A percentile compares a stretch with the other conserved stretches of the same genome.
Evolutionary conservation across 2,113 vertebrate species (phyloP).

Genomic region (Sisor rabdophorus): DNA sequence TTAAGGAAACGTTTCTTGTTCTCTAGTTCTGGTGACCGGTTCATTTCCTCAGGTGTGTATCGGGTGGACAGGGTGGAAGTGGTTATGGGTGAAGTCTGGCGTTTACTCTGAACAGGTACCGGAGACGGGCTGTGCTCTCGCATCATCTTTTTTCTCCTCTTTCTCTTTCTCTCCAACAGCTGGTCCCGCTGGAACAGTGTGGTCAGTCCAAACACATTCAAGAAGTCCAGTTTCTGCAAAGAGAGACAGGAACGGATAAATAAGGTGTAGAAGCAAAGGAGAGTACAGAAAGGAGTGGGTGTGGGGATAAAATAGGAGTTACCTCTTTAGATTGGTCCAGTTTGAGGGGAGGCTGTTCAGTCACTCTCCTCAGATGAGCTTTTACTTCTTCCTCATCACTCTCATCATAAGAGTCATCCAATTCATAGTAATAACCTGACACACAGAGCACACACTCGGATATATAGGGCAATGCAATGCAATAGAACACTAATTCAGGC

Average conservation of each 20-base stretch:
- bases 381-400: constrained; percentile 95
- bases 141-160: constrained; percentile 89
- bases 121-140: constrained; percentile 89
- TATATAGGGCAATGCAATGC: neutral
- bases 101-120: constrained; percentile 73
- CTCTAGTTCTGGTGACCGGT: constrained; percentile 87
- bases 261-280: neutral
- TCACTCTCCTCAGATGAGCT: constrained; percentile 88
- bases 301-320: constrained; percentile 30
- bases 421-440: constrained; percentile 92
- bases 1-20: constrained; percentile 95
- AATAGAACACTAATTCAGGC: neutral
- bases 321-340: constrained; percentile 91
- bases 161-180: constrained; percentile 84
- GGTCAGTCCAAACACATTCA: constrained; percentile 85
- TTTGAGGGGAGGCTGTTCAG: constrained; percentile 91
- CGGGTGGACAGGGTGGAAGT: constrained; percentile 77
- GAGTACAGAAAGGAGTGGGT: neutral
- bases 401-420: constrained; percentile 95
- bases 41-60: constrained; percentile 94
- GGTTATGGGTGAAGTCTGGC: constrained; percentile 72
- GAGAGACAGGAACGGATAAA: constrained; percentile 23
- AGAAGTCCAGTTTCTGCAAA: constrained; percentile 89
- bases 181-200: constrained; percentile 85
- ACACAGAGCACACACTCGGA: neutral